Conservation (phyloP, 1,140 invertebrate species). For the Parapsyche elsis region DNA sequence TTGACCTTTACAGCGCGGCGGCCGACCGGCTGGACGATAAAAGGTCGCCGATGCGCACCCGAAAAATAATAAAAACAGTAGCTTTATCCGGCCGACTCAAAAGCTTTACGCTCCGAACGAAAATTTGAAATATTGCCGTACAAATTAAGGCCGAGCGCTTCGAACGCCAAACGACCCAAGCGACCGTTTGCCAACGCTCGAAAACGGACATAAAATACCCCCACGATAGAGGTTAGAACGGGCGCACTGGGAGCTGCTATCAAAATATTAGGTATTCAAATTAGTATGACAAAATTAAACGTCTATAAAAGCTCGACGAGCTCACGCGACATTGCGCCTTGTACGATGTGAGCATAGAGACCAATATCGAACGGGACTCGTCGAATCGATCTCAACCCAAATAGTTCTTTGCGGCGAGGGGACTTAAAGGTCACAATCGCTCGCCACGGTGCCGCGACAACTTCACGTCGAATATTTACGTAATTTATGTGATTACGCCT, state of each 20-base stretch:
- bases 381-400: background rate
- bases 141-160: constrained; percentile 41
- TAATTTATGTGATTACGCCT: constrained; percentile 47
- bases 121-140: constrained; percentile 49
- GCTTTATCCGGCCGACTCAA: constrained; percentile 45
- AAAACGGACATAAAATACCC: background rate
- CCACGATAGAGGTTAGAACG: background rate
- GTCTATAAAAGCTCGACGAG: background rate
- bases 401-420: background rate
- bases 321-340: background rate
- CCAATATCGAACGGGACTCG: background rate
- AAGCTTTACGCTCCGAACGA: constrained; percentile 38
- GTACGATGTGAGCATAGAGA: background rate
- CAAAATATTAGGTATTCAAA: constrained; percentile 45
- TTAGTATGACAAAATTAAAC: constrained; percentile 43
- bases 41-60: constrained; percentile 34
- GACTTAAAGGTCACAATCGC: background rate
- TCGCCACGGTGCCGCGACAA: background rate
- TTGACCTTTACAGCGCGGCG: constrained; percentile 45
- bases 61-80: constrained; percentile 50
- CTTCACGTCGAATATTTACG: constrained; percentile 33
- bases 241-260: background rate
- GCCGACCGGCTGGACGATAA: constrained; percentile 38
- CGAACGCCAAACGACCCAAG: background rate
- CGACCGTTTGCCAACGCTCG: background rate